A percentile compares a stretch with the other conserved stretches of the same genome.
These are phyloP conservation scores for Oikopleura dioica DNA, from an alignment of 23 tunicate species.

Conservation along the genomic window DNA sequence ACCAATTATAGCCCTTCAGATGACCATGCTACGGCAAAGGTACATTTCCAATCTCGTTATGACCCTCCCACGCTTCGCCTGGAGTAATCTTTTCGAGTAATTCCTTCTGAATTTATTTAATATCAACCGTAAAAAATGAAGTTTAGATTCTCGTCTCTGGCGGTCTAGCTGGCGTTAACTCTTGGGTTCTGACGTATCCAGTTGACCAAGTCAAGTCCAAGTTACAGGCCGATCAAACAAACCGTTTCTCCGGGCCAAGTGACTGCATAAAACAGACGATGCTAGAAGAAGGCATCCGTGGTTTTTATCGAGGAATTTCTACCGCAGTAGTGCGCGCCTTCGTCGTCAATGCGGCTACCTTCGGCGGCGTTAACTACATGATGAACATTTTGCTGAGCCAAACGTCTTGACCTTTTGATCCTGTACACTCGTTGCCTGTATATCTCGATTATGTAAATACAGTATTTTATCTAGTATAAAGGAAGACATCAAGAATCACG, in stretches of 20 bases:
- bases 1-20: background rate
- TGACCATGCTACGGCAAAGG: too few species aligned
- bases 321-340: background rate
- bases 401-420: too few species aligned
- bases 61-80: too few species aligned
- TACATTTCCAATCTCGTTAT: too few species aligned
- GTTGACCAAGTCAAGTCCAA: conserved; percentile 4
- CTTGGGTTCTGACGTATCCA: conserved; percentile 1
- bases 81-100: too few species aligned
- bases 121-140: too few species aligned
- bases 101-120: too few species aligned
- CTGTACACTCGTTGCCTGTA: too few species aligned
- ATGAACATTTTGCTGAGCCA: background rate
- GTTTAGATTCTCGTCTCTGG: background rate
- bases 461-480: too few species aligned
- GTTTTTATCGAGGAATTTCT: conserved; percentile 2
- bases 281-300: background rate
- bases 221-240: background rate
- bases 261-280: background rate
- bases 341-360: conserved; percentile 5
- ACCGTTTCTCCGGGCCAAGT: background rate
- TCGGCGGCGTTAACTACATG: conserved; percentile 1
- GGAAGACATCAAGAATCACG: too few species aligned
- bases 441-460: too few species aligned
- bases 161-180: background rate